Percentiles rank a stretch among this genome's conserved stretches.
These are phyloP conservation scores for Colius striatus DNA, from an alignment of 2,113 vertebrate genomes.

Conservation along the genomic window DNA sequence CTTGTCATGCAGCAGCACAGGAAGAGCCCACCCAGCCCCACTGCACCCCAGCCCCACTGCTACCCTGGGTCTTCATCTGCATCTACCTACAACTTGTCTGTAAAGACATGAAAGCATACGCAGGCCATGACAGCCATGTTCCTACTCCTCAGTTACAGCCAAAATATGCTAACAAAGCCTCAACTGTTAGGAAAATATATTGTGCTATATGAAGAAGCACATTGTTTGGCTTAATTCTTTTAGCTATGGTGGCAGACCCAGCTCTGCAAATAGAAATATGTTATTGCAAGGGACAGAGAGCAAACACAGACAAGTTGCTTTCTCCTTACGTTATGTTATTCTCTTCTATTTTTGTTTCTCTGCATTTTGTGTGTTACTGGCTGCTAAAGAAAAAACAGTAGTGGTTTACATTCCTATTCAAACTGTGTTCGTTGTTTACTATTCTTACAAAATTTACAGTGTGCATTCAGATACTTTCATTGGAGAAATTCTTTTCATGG, in stretches of 20 bases:
- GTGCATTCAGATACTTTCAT: not conserved
- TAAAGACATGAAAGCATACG: not conserved
- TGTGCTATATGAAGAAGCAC: not conserved
- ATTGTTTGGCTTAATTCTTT: not conserved
- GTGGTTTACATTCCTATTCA: not conserved
- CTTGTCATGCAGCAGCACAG: fast-evolving
- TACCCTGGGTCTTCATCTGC: not conserved
- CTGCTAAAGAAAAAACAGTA: not conserved
- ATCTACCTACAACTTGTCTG: not conserved
- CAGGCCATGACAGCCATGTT: not conserved
- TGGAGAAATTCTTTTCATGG: not conserved
- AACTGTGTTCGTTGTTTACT: not conserved
- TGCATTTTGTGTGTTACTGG: not conserved
- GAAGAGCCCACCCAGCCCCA: not conserved
- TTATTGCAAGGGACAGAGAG: not conserved
- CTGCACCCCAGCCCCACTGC: too few species aligned
- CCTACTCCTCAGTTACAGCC: not conserved
- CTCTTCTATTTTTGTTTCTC: not conserved
- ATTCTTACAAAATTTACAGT: not conserved
- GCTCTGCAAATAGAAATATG: not conserved
- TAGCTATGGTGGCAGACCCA: not conserved
- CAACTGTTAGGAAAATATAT: not conserved
- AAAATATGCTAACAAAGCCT: not conserved
- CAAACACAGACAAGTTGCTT: not conserved
- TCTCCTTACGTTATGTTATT: not conserved